These are phyloP conservation scores for Xyliphius kryptos DNA, from an alignment of 2,113 vertebrate genomes.

Conservation along the genomic window DNA sequence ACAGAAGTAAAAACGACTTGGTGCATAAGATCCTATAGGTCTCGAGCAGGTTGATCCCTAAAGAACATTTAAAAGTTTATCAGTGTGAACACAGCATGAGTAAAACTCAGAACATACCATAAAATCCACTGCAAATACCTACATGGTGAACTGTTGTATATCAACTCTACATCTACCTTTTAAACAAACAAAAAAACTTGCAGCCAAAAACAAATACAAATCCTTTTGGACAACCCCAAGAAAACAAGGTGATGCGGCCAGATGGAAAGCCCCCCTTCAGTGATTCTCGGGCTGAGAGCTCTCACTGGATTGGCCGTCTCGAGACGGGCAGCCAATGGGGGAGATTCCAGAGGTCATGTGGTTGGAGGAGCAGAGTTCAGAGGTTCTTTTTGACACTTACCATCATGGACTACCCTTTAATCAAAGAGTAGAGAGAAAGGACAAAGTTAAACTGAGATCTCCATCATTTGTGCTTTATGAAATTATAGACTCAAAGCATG, in stretches of 20 bases:
- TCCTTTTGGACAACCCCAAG: conserved; percentile 88
- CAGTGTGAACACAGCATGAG: conserved; percentile 46
- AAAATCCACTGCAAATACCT: conserved; percentile 12
- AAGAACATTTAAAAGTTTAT: conserved; percentile 64
- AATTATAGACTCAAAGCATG: conserved; percentile 63
- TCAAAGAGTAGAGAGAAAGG: conserved; percentile 99
- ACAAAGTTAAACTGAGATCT: conserved; percentile 99
- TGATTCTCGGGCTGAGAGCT: conserved; percentile 93
- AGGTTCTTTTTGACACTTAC: conserved; percentile 99
- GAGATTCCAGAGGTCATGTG: conserved; percentile 99
- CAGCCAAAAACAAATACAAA: conserved; percentile 98
- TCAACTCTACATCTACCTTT: conserved; percentile 20
- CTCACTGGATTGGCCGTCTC: conserved; percentile 97
- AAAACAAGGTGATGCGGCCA: conserved; percentile 97
- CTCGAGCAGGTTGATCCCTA: conserved; percentile 61
- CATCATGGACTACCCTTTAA: conserved; percentile 99
- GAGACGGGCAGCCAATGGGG: conserved; percentile 98
- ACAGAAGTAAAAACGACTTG: too few relatives aligned
- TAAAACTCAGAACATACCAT: conserved; percentile 36
- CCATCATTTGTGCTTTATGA: conserved; percentile 56
- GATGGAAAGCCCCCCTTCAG: conserved; percentile 95
- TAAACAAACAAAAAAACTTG: conserved; percentile 54
- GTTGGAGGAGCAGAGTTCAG: conserved; percentile 97
- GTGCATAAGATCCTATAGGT: conserved; percentile 41
- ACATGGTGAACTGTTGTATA: conserved; percentile 7